Evolutionary conservation across 2,797 vertebrate genomes (phyloP), one percentile per base, ranked within the genome.

Genomic region (Mallotus villosus): DNA sequence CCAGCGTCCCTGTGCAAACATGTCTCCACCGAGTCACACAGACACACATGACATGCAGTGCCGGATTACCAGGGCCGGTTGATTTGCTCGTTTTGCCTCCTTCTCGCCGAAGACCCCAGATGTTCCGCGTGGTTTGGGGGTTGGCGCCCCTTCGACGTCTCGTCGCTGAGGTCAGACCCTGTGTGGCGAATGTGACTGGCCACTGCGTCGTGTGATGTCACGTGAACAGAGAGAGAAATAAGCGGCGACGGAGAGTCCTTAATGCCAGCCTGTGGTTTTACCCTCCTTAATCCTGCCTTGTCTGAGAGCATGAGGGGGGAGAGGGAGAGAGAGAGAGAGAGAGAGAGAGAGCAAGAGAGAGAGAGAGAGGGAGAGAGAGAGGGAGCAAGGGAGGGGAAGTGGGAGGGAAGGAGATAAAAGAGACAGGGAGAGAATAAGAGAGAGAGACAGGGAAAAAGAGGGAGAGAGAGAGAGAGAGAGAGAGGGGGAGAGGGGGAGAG

Each of bases 121-220:
- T 63, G 62, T 32, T 81, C 77, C 55, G 58, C 55, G 67, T 67
- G 63, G 63, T 78, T 67, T 72, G 68, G 46, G 46, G 71, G 70
- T 49, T 34, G 32, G 49, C 29, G 58, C 70, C 59, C 8, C 8
- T 37, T 70, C 24, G 49, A 60, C 72, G 51, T 67, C 75, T 81
- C 75, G 78, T 83, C 79, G 70, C 59, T 41, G 63, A 73, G 74
- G 75, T 68, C 76, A 81, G 77, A 74, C 73, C 17, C 37, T 41
- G 62, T 41, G 62, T 34, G 70, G 51, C 59, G 64, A 67, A 63
- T 55, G 63, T 76, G 61, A 76, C 49, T 64, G 53, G 37, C 37
- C 7, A 3, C 17, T 4, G 57, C 41, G 67, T 67, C 19, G 62
- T 46, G 61, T 67, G 67, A 41, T 41, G 37, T 57, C 57, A 24